These are phyloP conservation scores for Timandra comae DNA, from an alignment of 2,888 invertebrate genomes.

Conservation along the genomic window DNA sequence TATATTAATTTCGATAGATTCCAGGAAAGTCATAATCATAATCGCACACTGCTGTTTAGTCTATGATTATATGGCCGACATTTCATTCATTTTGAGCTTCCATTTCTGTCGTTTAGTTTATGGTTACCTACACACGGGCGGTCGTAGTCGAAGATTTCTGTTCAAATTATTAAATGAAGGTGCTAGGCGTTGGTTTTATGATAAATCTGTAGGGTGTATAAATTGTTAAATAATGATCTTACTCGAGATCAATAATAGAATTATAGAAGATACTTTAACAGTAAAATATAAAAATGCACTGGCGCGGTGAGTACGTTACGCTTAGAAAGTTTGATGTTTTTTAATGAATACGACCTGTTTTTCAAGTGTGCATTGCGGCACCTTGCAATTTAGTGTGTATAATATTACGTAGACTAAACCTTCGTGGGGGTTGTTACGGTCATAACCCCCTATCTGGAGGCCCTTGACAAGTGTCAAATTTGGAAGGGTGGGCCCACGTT, in stretches of 20 bases:
- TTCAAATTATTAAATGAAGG: conserved; percentile 73
- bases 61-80: conserved; percentile 59
- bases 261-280: conserved; percentile 97
- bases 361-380: conserved; percentile 29
- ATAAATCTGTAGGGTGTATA: conserved; percentile 73
- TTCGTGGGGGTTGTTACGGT: conserved; percentile 36
- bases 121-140: conserved; percentile 63
- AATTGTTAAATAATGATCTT: conserved; percentile 88
- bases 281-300: conserved; percentile 97
- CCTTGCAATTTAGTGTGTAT: conserved; percentile 20
- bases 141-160: conserved; percentile 65
- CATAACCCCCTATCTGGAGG: conserved; percentile 60
- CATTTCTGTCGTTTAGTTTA: conserved; percentile 57
- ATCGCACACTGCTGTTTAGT: no score
- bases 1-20: no score
- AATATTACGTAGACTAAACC: conserved; percentile 24
- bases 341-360: conserved; percentile 43
- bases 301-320: conserved; percentile 90
- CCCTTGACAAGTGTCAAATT: conserved; percentile 71
- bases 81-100: conserved; percentile 62
- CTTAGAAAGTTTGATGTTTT: conserved; percentile 73
- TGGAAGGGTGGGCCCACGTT: conserved; percentile 73
- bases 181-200: conserved; percentile 76
- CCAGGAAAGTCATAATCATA: no score
- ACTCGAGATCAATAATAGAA: conserved; percentile 99